Evolutionary conservation across 2,888 invertebrate genomes (phyloP).

Genomic region (Pollenia angustigena): DNA sequence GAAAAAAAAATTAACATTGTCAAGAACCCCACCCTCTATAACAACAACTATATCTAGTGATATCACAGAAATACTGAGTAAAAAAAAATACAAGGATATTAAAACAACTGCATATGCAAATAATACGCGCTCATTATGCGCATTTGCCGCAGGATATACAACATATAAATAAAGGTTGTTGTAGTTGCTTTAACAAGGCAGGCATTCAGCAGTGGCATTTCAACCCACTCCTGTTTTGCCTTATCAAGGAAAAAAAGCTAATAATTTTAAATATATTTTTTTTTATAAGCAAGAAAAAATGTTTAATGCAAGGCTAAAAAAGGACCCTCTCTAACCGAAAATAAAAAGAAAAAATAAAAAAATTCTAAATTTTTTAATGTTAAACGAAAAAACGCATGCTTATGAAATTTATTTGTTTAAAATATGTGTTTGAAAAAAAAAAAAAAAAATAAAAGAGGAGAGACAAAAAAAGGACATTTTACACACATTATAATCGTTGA

Average conservation of each 20-base stretch:
- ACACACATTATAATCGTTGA: slow-evolving; percentile 74
- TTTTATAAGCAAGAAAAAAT: slow-evolving; percentile 70
- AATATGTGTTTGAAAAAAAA: slow-evolving; percentile 14
- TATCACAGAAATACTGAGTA: slow-evolving; percentile 10
- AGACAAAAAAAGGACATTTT: slow-evolving; percentile 55
- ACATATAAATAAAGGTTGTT: slow-evolving; percentile 69
- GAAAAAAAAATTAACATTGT: slow-evolving; percentile 21
- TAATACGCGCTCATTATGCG: slow-evolving; percentile 81
- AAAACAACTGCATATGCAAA: slow-evolving; percentile 74
- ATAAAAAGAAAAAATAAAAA: slow-evolving; percentile 47
- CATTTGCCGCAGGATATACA: slow-evolving; percentile 80
- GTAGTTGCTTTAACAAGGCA: slow-evolving; percentile 66
- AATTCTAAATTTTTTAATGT: slow-evolving; percentile 45
- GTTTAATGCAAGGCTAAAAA: slow-evolving; percentile 59
- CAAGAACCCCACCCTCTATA: slow-evolving; percentile 58
- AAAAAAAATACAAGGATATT: slow-evolving; percentile 63
- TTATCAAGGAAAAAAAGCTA: slow-evolving; percentile 76
- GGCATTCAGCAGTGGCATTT: not conserved
- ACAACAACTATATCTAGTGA: slow-evolving; percentile 12
- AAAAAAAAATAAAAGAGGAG: not conserved
- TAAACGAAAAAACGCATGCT: slow-evolving; percentile 73
- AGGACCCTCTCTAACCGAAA: slow-evolving; percentile 67
- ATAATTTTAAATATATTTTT: slow-evolving; percentile 81
- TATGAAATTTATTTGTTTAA: slow-evolving; percentile 81
- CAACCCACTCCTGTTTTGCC: slow-evolving; percentile 19